These are phyloP conservation scores for Adoxophyes honmai DNA, from an alignment of 1,140 invertebrate genomes.

Conservation along the genomic window DNA sequence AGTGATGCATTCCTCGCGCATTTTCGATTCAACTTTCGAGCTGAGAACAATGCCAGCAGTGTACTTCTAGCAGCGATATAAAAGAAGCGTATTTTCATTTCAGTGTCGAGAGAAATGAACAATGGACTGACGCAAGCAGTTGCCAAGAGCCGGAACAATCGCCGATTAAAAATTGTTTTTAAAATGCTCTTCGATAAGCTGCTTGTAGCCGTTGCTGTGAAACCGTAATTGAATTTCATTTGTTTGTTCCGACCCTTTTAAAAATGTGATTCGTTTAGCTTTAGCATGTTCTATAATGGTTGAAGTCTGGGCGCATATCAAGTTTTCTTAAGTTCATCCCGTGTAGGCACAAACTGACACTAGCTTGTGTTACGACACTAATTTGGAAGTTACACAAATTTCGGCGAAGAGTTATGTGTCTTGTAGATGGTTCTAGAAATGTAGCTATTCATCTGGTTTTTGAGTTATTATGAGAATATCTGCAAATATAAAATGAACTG, in stretches of 20 bases:
- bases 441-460: no score
- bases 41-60: constrained; percentile 35
- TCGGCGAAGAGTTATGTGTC: no score
- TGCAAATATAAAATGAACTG: no score
- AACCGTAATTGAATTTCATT: constrained; percentile 25
- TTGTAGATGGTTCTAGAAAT: no score
- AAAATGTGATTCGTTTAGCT: not conserved
- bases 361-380: no score
- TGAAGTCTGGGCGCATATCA: no score
- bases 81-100: constrained; percentile 18
- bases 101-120: constrained; percentile 25
- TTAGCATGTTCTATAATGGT: not conserved
- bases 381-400: no score
- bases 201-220: constrained; percentile 35
- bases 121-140: constrained; percentile 53
- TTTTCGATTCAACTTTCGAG: constrained; percentile 23
- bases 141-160: constrained; percentile 57
- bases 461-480: no score
- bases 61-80: constrained; percentile 22
- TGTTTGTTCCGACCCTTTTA: constrained; percentile 26
- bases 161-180: constrained; percentile 63
- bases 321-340: no score
- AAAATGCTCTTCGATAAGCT: constrained; percentile 51
- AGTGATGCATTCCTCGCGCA: constrained; percentile 36
- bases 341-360: no score